These are phyloP conservation scores for Cotesia vestalis DNA, from an alignment of 1,140 invertebrate species.

Conservation along the genomic window DNA sequence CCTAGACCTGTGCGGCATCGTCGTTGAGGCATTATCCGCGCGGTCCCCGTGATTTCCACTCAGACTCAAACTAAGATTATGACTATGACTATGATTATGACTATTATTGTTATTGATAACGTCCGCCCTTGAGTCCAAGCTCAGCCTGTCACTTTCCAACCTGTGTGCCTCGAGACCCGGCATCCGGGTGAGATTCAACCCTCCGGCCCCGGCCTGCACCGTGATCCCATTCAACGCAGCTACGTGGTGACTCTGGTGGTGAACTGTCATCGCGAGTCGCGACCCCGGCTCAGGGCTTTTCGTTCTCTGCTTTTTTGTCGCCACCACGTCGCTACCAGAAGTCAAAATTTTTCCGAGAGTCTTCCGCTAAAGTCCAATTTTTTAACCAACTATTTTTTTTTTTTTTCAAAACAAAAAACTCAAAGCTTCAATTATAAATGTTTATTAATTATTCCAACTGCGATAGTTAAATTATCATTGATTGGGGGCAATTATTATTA, in stretches of 20 bases:
- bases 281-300: conserved; percentile 54
- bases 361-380: not conserved
- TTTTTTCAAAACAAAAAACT: too few relatives aligned
- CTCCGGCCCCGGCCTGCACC: conserved; percentile 47
- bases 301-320: conserved; percentile 58
- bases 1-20: conserved; percentile 73
- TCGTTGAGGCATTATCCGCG: conserved; percentile 60
- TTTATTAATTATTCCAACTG: too few relatives aligned
- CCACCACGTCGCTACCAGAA: conserved; percentile 58
- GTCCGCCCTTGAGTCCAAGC: conserved; percentile 48
- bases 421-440: too few relatives aligned
- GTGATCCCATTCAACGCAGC: conserved; percentile 61
- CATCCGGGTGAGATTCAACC: conserved; percentile 60
- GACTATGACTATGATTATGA: conserved; percentile 35
- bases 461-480: too few relatives aligned
- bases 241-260: conserved; percentile 65
- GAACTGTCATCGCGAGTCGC: conserved; percentile 63
- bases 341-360: conserved; percentile 62
- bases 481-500: too few relatives aligned
- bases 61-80: conserved; percentile 1
- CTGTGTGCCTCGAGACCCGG: conserved; percentile 56
- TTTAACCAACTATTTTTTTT: too few relatives aligned
- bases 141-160: conserved; percentile 52
- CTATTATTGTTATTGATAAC: conserved; percentile 36
- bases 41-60: conserved; percentile 26